Percentiles rank a stretch among this genome's conserved stretches.
phyloP scores from a whole-genome alignment of 2,113 vertebrate genomes.

The Podiceps cristatus region DNA sequence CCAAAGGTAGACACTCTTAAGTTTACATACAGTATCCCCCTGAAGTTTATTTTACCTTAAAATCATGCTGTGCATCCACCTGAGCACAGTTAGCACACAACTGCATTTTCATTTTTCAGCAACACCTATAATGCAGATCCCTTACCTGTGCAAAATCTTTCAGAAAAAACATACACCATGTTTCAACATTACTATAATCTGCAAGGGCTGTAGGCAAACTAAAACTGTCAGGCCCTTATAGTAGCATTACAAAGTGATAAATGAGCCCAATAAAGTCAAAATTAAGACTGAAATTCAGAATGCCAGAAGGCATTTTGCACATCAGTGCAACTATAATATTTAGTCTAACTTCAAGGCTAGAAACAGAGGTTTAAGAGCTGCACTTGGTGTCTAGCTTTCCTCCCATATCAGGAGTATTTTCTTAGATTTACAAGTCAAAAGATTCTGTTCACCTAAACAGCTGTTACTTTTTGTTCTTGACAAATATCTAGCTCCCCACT shows the following conservation, averaged over 20 bases:
- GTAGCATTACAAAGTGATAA: neutral
- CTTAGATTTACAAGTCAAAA: neutral
- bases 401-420: neutral
- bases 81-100: neutral
- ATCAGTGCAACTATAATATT: neutral
- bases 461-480: neutral
- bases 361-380: neutral
- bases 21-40: neutral
- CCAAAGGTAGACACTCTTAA: neutral
- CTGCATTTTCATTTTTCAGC: neutral
- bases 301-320: neutral
- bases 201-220: neutral
- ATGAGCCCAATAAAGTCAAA: neutral
- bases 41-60: neutral
- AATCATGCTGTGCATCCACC: neutral
- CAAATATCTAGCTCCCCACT: neutral
- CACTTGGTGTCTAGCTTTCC: neutral
- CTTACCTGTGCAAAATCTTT: neutral
- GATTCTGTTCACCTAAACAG: neutral
- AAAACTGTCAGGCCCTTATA: neutral
- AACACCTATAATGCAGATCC: neutral
- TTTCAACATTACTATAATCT: neutral
- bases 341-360: neutral
- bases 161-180: neutral
- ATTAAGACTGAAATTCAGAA: neutral